A percentile compares a stretch with the other conserved stretches of the same genome.
Evolutionary conservation across 64 coral and sea anemone species (phyloP).

Genomic region (Montipora efflorescens): DNA sequence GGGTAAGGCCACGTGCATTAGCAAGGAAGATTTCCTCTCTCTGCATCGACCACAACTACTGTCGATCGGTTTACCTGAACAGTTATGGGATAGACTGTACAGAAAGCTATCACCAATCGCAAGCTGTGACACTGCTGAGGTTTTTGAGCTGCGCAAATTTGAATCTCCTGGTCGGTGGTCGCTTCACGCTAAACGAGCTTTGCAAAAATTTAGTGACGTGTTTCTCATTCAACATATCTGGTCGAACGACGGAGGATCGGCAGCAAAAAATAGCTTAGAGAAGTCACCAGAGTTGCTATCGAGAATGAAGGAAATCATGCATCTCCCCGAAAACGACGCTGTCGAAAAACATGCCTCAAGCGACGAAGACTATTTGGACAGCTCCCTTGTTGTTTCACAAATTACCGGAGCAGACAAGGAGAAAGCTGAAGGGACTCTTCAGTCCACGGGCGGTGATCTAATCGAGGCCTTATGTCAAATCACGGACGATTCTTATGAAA

Average conservation of each 20-base stretch:
- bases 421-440: slow-evolving; percentile 68
- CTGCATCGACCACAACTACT: slow-evolving; percentile 78
- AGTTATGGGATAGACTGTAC: slow-evolving; percentile 85
- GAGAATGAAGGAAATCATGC: slow-evolving; percentile 78
- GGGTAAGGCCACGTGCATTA: slow-evolving; percentile 76
- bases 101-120: slow-evolving; percentile 59
- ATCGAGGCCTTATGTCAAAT: slow-evolving; percentile 77
- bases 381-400: slow-evolving; percentile 68
- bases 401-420: slow-evolving; percentile 48
- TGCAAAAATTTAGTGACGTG: slow-evolving; percentile 80
- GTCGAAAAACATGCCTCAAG: neutral
- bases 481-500: slow-evolving; percentile 55
- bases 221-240: slow-evolving; percentile 77
- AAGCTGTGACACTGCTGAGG: slow-evolving; percentile 45
- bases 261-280: slow-evolving; percentile 68
- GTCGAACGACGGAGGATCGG: slow-evolving; percentile 73
- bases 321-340: slow-evolving; percentile 26
- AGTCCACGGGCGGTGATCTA: slow-evolving; percentile 60
- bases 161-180: slow-evolving; percentile 46
- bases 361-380: slow-evolving; percentile 43
- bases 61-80: slow-evolving; percentile 79
- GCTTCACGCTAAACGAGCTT: slow-evolving; percentile 63
- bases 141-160: slow-evolving; percentile 78
- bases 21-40: slow-evolving; percentile 76
- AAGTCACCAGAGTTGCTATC: slow-evolving; percentile 70